Evolutionary conservation across 2,113 vertebrate species (phyloP).

Genomic region (Pogona vitticeps): DNA sequence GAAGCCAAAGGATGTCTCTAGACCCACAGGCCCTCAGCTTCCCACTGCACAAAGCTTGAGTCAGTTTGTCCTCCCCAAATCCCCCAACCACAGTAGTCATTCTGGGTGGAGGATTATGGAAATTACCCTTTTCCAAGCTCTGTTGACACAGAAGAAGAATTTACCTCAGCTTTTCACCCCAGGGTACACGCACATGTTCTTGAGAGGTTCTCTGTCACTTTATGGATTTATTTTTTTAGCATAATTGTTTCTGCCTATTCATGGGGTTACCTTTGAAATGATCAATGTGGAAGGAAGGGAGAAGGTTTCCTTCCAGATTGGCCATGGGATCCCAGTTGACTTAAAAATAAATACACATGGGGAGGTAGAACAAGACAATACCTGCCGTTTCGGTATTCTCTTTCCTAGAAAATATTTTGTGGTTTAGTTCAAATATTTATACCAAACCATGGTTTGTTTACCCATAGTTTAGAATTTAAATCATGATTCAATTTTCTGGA

Average conservation of each 20-base stretch:
- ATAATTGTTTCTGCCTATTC: neutral
- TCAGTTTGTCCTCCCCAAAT: too few species aligned
- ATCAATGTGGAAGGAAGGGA: neutral
- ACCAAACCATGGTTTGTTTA: slow-evolving; percentile 10
- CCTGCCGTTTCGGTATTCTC: neutral
- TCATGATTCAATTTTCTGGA: neutral
- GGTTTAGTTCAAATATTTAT: neutral
- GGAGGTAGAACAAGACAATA: neutral
- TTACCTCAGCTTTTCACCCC: neutral
- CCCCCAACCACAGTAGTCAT: too few species aligned
- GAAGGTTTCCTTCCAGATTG: neutral
- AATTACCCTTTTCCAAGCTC: too few species aligned
- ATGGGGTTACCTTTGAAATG: neutral
- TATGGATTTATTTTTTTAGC: neutral
- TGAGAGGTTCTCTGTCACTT: neutral
- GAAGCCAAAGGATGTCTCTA: neutral
- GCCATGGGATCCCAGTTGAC: neutral
- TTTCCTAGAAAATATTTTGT: neutral
- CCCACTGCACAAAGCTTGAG: too few species aligned
- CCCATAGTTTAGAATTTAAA: neutral
- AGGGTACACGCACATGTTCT: neutral
- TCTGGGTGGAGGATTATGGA: too few species aligned
- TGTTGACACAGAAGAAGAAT: neutral
- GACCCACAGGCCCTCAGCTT: neutral
- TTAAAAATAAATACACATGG: neutral